Evolutionary conservation across 2,888 invertebrate species (phyloP).

Genomic region (Acronicta alni): DNA sequence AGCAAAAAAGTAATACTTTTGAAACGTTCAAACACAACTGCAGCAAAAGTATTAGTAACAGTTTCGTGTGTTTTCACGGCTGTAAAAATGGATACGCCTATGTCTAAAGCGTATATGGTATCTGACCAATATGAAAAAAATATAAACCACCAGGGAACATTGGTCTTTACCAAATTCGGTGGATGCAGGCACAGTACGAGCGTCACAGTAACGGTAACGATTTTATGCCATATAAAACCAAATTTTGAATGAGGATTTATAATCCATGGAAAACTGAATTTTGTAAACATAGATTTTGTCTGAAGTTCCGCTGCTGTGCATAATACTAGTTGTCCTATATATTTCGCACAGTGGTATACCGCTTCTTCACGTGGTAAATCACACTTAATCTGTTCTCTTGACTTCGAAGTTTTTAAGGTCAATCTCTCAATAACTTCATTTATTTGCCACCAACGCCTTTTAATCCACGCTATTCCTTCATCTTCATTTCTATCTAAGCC

Average conservation of each 20-base stretch:
- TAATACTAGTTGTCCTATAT: slow-evolving; percentile 77
- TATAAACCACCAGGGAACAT: slow-evolving; percentile 62
- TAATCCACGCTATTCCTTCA: slow-evolving; percentile 77
- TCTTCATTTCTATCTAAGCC: slow-evolving; percentile 75
- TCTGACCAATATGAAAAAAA: slow-evolving; percentile 70
- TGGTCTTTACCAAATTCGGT: slow-evolving; percentile 60
- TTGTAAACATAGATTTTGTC: slow-evolving; percentile 72
- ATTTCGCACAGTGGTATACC: slow-evolving; percentile 77
- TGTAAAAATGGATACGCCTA: slow-evolving; percentile 70
- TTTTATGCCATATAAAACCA: slow-evolving; percentile 65
- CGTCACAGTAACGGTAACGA: slow-evolving; percentile 68
- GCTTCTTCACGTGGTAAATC: slow-evolving; percentile 70
- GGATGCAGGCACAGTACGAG: slow-evolving; percentile 71
- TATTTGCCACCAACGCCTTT: slow-evolving; percentile 79
- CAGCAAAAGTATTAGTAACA: slow-evolving; percentile 60
- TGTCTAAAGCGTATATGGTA: slow-evolving; percentile 68
- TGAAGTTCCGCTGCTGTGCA: slow-evolving; percentile 69
- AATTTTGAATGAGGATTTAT: slow-evolving; percentile 71
- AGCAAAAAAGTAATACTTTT: slow-evolving; percentile 69
- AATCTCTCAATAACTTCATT: slow-evolving; percentile 60
- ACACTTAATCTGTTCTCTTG: slow-evolving; percentile 42
- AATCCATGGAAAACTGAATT: slow-evolving; percentile 75
- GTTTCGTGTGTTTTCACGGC: slow-evolving; percentile 62
- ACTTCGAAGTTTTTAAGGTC: slow-evolving; percentile 54
- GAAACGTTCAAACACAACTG: slow-evolving; percentile 73